Evolutionary conservation across 2,797 vertebrate genomes (phyloP), one percentile per base, ranked within the genome.

Genomic region (Parauchenoglanis punctatus): DNA sequence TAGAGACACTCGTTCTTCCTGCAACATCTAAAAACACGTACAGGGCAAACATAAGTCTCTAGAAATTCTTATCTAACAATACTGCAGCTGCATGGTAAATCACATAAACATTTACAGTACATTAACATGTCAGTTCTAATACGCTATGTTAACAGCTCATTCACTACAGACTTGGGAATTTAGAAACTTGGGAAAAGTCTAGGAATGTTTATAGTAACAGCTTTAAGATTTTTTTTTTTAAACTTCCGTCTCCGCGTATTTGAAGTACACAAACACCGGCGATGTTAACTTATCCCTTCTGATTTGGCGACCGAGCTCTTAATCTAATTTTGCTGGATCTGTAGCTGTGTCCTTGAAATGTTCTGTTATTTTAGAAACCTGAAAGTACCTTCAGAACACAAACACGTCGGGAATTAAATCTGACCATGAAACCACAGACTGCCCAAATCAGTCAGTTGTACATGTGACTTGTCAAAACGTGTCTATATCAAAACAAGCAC

Each of bases 1-100:
- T 91, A 99, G 94, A 1, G 94, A 94, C n/a, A 94, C 92, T 63
- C 93, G 96, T 85, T 97, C 97, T 86, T 95, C 93, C 92, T 97
- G 96, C 25, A 99, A 96, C 91, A 94, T 98, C 98, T 99, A 89
- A 72, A 83, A 86, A 87, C 87, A 85, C 1, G 70, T 10, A 20
- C 15, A 56, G 6, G 35, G 31, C 23, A 54, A 81, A 61, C 12
- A 31, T 4, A 28, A 44, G 0, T 20, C 44, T 63, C 40, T 8
- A 63, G 49, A 7, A 35, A 20, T 76, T 28, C 3, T 31, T 18
- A 20, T 67, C 65, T 31, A 12, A 46, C n/a, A 18, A 13, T 2
- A 75, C 44, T 56, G 52, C n/a, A 31, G 3, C 49, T 28, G 44
- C 44, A 75, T 17, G 18, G 68, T 40, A 40, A 7, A 70, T 70